Conservation (phyloP, 2,797 vertebrate genomes). For the Apogon talboti region DNA sequence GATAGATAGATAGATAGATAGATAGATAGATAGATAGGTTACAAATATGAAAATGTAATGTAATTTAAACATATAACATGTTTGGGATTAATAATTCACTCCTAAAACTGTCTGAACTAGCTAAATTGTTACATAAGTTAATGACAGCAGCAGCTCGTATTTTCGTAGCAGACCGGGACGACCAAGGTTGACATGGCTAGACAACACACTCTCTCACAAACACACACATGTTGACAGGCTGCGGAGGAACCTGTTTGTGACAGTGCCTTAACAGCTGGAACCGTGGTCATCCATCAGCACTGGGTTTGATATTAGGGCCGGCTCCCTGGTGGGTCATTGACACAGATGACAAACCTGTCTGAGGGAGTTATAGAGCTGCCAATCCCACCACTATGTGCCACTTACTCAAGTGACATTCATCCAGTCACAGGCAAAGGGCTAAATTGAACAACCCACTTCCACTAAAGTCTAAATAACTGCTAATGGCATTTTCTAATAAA, state of each 20-base stretch:
- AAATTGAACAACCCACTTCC: conserved; percentile 56
- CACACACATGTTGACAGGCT: conserved; percentile 57
- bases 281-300: conserved; percentile 79
- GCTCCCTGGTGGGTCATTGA: conserved; percentile 82
- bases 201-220: conserved; percentile 32
- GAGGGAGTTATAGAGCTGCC: conserved; percentile 79
- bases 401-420: conserved; percentile 54
- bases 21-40: too few species aligned
- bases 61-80: not conserved
- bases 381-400: conserved; percentile 58
- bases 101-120: not conserved
- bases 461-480: conserved; percentile 40
- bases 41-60: not conserved
- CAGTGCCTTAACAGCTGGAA: conserved; percentile 79
- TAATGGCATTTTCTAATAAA: conserved; percentile 51
- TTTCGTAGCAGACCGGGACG: conserved; percentile 25
- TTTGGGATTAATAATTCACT: not conserved
- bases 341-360: conserved; percentile 81
- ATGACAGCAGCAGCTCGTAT: conserved; percentile 20
- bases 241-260: conserved; percentile 71
- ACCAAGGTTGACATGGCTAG: conserved; percentile 51
- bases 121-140: conserved; percentile 15
- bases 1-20: too few species aligned
- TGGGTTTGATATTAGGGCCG: conserved; percentile 79
- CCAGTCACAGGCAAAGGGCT: conserved; percentile 64